phyloP scores from a whole-genome alignment of 1,140 invertebrate genomes.

The Drosophila virilis region DNA sequence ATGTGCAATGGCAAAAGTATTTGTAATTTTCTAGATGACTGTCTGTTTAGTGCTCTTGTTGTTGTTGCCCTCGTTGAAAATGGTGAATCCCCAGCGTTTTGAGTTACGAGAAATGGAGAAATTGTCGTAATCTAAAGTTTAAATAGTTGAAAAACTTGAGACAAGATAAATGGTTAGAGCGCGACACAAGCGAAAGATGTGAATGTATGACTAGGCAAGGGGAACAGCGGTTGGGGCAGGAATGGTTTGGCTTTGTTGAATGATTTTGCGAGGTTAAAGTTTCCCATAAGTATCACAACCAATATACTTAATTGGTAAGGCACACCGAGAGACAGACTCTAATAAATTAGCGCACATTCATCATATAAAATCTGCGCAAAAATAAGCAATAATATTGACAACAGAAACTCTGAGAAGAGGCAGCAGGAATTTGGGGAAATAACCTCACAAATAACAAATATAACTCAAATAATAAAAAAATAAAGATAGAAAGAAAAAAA shows the following conservation, averaged over 20 bases:
- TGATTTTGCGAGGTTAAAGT: conserved; percentile 43
- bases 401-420: neutral
- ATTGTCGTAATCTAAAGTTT: conserved; percentile 79
- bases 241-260: conserved; percentile 28
- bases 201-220: neutral
- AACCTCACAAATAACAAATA: neutral
- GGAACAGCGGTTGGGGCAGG: neutral
- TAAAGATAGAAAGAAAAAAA: neutral
- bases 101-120: conserved; percentile 65
- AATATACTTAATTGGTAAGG: conserved; percentile 37
- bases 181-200: conserved; percentile 36
- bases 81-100: conserved; percentile 54
- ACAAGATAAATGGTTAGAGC: conserved; percentile 64
- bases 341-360: conserved; percentile 27
- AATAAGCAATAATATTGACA: neutral
- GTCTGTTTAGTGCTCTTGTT: conserved; percentile 49
- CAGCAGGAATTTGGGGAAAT: neutral
- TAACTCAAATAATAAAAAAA: neutral
- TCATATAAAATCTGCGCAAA: conserved; percentile 3
- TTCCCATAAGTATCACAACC: conserved; percentile 36
- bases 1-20: conserved; percentile 70
- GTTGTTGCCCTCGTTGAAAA: conserved; percentile 30
- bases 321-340: neutral
- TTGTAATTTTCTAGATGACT: conserved; percentile 75
- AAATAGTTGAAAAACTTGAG: conserved; percentile 66